Evolutionary conservation across 2,888 invertebrate genomes (phyloP), one percentile per base, ranked within the genome.

Genomic region (Drosophila mayaguana): DNA sequence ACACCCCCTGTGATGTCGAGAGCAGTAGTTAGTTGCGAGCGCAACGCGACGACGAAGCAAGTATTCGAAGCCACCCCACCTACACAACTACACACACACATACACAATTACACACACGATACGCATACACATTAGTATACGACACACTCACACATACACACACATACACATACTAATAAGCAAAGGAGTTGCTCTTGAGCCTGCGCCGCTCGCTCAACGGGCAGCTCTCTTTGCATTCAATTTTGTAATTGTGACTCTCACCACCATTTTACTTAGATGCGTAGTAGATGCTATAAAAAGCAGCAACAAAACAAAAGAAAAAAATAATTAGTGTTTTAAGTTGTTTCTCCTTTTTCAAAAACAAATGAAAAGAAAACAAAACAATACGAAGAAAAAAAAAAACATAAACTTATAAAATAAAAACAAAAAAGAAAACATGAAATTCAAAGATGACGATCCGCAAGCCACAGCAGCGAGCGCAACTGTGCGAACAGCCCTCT

Each of bases 51-150:
- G 80, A 85, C 83, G 85, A 87, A 87, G 83, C 88, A 89, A 89
- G 87, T 87, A 87, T 87, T 89, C 88, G 87, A 87, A 87, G 89
- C 89, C 87, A 89, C 89, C 87, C 87, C 87, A 87, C 87, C 89
- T 87, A 89, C 89, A 89, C 87, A 84, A 60, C 73, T 45, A 82
- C 40, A 72, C 48, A 55, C 28, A 72, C 42, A 55, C 43, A 76
- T 48, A 77, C 51, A 74, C 32, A 32, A 8, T 3, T 59, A 80
- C 48, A 77, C 55, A 71, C 63, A 81, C 78, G 50, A 48, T 36
- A 51, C 45, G 55, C 28, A 70, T 56, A 73, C 66, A 57, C 40
- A 65, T 66, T 51, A 70, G 71, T 70, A 72, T 72, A 63, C 71
- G 57, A 66, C 51, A 72, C 54, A 77, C 38, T n/a, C 54, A 55